phyloP scores from a whole-genome alignment of 2,113 vertebrate genomes.

The Conger conger region DNA sequence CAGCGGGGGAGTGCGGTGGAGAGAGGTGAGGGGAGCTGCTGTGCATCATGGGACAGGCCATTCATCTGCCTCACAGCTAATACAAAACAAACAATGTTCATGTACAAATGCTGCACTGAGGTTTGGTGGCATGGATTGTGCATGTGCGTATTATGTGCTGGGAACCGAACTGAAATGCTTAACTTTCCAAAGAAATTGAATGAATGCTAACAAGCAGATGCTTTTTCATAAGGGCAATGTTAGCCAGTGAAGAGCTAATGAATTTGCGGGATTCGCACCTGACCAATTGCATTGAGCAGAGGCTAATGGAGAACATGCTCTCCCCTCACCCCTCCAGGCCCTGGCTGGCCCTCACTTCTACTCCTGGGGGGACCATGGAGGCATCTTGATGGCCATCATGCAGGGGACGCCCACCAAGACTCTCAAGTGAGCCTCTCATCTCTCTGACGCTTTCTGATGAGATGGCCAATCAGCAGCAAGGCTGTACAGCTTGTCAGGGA shows the following conservation, averaged over 20 bases:
- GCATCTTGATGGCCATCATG: slow-evolving; percentile 88
- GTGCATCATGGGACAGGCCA: neutral
- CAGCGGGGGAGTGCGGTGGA: slow-evolving; percentile 90
- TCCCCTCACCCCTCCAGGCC: slow-evolving; percentile 65
- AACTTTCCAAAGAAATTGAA: too few relatives aligned
- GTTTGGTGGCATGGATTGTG: too few relatives aligned
- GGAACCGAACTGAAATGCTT: too few relatives aligned
- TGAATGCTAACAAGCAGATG: too few relatives aligned
- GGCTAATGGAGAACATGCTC: neutral
- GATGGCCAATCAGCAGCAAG: too few relatives aligned
- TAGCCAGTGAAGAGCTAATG: too few relatives aligned
- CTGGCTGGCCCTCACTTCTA: slow-evolving; percentile 94
- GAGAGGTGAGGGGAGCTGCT: slow-evolving; percentile 78
- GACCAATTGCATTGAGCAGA: neutral
- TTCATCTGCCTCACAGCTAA: neutral
- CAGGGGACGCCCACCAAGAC: slow-evolving; percentile 85
- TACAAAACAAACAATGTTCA: neutral
- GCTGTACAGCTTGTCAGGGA: too few relatives aligned
- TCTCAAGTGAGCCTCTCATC: slow-evolving; percentile 79
- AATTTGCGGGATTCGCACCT: too few relatives aligned
- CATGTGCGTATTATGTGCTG: too few relatives aligned
- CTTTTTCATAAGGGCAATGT: too few relatives aligned
- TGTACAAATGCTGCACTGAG: neutral
- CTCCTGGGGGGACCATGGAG: slow-evolving; percentile 95
- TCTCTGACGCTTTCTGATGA: neutral